Evolutionary conservation across 2,888 invertebrate species (phyloP), one percentile per base, ranked within the genome.

Genomic region (Napeogenes inachia): DNA sequence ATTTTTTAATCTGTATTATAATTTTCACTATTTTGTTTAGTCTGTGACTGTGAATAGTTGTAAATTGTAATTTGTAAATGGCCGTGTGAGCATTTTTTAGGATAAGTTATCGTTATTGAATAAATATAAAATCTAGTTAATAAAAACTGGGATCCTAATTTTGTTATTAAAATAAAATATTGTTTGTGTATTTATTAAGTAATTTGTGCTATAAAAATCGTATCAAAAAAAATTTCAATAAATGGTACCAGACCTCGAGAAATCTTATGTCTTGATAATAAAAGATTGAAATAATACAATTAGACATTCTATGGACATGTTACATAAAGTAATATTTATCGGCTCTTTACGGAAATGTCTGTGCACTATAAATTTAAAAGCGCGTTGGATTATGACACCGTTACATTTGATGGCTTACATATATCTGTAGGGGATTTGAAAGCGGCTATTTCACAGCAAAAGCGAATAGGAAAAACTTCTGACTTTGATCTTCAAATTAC

Each of bases 291-390:
- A 54, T 56, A 56, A 54, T 57, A 68, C 63, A 69, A 65, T 63
- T 71, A 66, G 70, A 72, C 57, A 59, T 66, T 60, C 61, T 67
- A 60, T 63, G 72, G 82, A 78, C 79, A 83, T 84, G 84, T 73
- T 79, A 70, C 71, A 73, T 70, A 69, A 69, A 70, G 70, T 70
- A 65, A 57, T 56, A 66, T 70, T 68, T 60, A 61, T 68, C 64
- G 64, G 65, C 61, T 63, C 60, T 70, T 68, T 72, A 68, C 74
- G 79, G 90, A 83, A 80, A 98, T 98, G 95, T 98, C 98, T 78
- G 97, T 99, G 71, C 99, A 99, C 89, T 99, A 99, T 91, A 99
- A 99, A 89, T 99, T 99, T 84, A 99, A 99, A 91, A 98, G 98
- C 79, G 96, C 97, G 66, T 92, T 97, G 80, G 97, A 98, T 84